Evolutionary conservation across 1,140 invertebrate genomes (phyloP).

Genomic region (Anagrus nilaparvatae): DNA sequence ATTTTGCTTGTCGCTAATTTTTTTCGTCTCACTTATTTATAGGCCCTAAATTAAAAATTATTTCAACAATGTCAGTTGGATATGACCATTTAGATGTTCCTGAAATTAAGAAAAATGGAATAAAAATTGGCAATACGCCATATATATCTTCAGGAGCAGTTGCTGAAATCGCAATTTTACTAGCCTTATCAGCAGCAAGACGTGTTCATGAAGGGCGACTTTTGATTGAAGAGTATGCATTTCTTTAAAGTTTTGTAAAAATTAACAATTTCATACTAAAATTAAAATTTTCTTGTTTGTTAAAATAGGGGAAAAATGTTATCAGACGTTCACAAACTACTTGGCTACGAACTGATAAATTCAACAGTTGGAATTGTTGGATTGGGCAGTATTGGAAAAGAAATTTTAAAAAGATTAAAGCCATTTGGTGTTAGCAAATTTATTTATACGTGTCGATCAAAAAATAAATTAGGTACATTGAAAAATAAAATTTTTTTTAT

Average conservation of each 20-base stretch:
- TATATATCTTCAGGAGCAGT: constrained; percentile 68
- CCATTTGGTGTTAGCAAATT: constrained; percentile 59
- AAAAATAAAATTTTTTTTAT: no score
- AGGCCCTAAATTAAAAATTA: constrained; percentile 54
- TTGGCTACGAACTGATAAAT: constrained; percentile 54
- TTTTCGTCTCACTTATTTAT: no score
- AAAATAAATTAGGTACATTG: constrained; percentile 54
- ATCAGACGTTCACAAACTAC: constrained; percentile 54
- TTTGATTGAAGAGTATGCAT: constrained; percentile 54
- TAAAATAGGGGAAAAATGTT: constrained; percentile 52
- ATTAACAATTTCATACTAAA: no score
- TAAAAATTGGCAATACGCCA: constrained; percentile 71
- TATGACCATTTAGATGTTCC: constrained; percentile 60
- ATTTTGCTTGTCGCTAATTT: no score
- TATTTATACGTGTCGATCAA: constrained; percentile 56
- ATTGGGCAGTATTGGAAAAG: constrained; percentile 67
- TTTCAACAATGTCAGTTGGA: constrained; percentile 70
- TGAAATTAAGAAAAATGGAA: constrained; percentile 52
- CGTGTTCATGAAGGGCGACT: constrained; percentile 61
- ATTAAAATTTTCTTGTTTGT: constrained; percentile 1
- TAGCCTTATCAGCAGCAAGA: constrained; percentile 64
- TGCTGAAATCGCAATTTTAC: constrained; percentile 70
- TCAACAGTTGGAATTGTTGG: constrained; percentile 75
- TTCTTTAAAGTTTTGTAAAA: no score
- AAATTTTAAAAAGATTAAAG: constrained; percentile 55